Conservation (phyloP, 2,797 vertebrate genomes). For the Zalophus californianus region DNA sequence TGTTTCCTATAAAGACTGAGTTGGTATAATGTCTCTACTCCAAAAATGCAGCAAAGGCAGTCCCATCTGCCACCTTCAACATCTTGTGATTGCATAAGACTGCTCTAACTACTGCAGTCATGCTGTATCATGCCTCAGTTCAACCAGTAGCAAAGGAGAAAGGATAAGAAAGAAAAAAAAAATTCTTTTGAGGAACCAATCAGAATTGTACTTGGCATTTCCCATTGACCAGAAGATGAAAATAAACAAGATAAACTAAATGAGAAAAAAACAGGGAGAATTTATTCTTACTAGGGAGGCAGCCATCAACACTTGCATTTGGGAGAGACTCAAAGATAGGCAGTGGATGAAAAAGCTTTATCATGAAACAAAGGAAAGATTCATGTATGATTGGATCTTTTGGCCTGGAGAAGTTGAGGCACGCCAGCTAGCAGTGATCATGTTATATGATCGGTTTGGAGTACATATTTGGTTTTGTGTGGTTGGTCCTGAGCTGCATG, state of each 20-base stretch:
- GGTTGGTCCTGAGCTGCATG: neutral
- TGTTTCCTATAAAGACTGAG: neutral
- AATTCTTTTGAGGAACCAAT: neutral
- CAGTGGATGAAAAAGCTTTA: neutral
- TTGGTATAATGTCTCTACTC: neutral
- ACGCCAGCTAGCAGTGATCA: neutral
- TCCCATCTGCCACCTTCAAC: neutral
- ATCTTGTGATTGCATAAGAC: neutral
- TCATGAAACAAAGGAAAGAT: neutral
- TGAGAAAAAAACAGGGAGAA: neutral
- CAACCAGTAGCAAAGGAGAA: neutral
- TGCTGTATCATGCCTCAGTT: neutral
- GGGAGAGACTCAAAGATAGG: neutral
- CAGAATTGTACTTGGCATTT: neutral
- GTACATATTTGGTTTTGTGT: neutral
- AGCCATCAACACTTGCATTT: neutral
- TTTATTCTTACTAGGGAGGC: neutral
- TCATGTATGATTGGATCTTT: neutral
- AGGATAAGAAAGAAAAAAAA: neutral
- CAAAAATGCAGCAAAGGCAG: neutral
- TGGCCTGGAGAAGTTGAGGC: neutral
- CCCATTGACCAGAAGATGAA: neutral
- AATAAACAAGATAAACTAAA: neutral
- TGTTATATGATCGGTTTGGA: neutral
- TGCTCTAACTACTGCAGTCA: neutral